phyloP scores from a whole-genome alignment of 2,888 invertebrate genomes.

The Lypha dubia region DNA sequence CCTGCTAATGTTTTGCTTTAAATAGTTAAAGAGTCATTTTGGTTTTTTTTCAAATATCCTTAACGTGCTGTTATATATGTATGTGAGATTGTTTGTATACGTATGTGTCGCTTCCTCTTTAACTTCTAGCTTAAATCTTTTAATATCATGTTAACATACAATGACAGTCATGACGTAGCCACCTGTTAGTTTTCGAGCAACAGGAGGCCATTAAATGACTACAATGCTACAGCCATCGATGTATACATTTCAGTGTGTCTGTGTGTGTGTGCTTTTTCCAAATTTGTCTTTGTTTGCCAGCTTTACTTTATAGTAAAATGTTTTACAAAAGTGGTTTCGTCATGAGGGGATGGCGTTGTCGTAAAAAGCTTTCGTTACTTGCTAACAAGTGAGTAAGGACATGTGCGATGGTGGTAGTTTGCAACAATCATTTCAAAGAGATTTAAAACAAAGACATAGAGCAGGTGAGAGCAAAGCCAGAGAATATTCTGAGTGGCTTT shows the following conservation, averaged over 20 bases:
- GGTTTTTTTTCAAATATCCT: not conserved
- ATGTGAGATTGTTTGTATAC: conserved; percentile 2
- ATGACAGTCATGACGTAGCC: conserved; percentile 74
- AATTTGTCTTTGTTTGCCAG: too few species aligned
- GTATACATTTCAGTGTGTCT: conserved; percentile 32
- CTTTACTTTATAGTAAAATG: conserved; percentile 26
- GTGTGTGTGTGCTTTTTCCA: not conserved
- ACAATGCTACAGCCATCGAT: conserved; percentile 22
- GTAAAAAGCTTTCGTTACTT: conserved; percentile 30
- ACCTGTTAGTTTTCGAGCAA: conserved; percentile 80
- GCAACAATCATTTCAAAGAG: not conserved
- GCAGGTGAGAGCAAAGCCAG: not conserved
- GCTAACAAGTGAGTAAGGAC: not conserved
- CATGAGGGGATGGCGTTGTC: conserved; percentile 1
- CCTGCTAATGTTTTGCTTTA: conserved; percentile 13
- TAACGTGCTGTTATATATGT: not conserved
- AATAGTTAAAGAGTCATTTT: conserved; percentile 31
- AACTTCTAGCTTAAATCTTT: conserved; percentile 56
- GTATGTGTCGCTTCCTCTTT: conserved; percentile 43
- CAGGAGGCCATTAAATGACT: conserved; percentile 78
- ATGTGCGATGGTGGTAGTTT: not conserved
- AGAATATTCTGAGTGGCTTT: not conserved
- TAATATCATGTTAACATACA: conserved; percentile 63
- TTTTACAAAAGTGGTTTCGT: conserved; percentile 8
- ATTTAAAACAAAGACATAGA: conserved; percentile 43